A percentile compares a stretch with the other conserved stretches of the same genome.
phyloP scores from a whole-genome alignment of 2,113 vertebrate genomes.

The Anarhynchus alexandrinus region DNA sequence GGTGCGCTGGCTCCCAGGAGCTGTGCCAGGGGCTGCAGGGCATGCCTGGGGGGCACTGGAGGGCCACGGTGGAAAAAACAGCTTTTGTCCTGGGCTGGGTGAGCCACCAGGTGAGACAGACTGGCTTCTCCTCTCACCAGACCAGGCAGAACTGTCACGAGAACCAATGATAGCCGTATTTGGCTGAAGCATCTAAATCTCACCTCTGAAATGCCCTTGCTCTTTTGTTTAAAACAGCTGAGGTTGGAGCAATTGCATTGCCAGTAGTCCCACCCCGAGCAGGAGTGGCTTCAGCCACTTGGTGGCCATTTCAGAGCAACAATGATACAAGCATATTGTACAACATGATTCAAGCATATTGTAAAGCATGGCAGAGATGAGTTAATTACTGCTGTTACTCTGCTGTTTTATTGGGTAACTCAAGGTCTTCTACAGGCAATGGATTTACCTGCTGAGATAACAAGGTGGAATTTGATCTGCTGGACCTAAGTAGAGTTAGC shows the following conservation, averaged over 20 bases:
- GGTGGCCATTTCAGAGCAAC: background rate
- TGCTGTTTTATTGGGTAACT: background rate
- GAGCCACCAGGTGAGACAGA: background rate
- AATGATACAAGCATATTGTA: background rate
- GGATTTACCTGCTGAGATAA: background rate
- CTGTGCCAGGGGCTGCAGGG: background rate
- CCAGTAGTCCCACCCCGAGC: background rate
- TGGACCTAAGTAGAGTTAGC: background rate
- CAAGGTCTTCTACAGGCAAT: background rate
- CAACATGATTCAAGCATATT: background rate
- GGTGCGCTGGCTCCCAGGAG: background rate
- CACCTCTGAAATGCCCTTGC: background rate
- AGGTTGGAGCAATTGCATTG: background rate
- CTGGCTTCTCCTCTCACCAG: background rate
- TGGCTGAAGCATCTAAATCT: background rate
- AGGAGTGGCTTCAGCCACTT: background rate
- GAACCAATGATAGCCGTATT: background rate
- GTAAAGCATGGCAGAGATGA: background rate
- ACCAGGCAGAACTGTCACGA: background rate
- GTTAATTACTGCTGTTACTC: background rate
- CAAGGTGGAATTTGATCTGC: background rate
- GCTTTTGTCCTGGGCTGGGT: background rate
- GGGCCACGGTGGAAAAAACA: background rate
- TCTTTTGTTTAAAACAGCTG: background rate
- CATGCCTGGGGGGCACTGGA: rapidly evolving